A percentile compares a stretch with the other conserved stretches of the same genome.
phyloP scores from a whole-genome alignment of 2,797 vertebrate genomes.

The Crocodylus rhombifer region DNA sequence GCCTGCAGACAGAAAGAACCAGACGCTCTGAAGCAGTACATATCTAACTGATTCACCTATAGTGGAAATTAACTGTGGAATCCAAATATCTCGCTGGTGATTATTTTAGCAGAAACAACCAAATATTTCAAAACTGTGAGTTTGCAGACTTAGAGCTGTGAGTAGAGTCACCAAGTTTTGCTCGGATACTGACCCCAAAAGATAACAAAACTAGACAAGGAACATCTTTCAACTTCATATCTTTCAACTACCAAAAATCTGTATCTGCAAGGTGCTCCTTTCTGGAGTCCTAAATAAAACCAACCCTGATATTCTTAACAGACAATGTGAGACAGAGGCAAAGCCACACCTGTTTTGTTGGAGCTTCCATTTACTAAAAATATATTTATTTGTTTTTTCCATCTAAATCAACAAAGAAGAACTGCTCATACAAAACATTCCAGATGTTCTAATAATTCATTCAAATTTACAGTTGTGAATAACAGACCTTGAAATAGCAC shows the following conservation, averaged over 20 bases:
- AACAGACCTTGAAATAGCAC: too few species aligned
- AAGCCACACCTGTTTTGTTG: background rate
- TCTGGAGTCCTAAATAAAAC: background rate
- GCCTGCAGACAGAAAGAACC: background rate
- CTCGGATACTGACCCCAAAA: background rate
- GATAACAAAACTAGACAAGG: background rate
- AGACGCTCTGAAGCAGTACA: background rate
- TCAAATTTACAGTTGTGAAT: background rate
- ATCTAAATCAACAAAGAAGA: fast-evolving
- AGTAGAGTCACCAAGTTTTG: background rate
- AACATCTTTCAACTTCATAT: background rate
- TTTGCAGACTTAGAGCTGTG: background rate
- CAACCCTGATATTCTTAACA: background rate
- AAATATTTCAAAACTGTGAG: background rate
- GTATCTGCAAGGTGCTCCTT: background rate
- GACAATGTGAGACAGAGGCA: background rate
- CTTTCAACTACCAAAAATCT: background rate
- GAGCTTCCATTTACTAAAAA: background rate
- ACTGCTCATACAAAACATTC: background rate
- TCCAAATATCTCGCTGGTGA: background rate
- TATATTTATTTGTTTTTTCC: background rate
- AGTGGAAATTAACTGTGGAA: background rate
- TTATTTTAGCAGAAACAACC: background rate
- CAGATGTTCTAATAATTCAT: background rate
- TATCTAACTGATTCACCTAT: background rate